Percentiles rank a stretch among this genome's conserved stretches.
These are phyloP conservation scores for Hybos culiciformis DNA, from an alignment of 2,888 invertebrate genomes.

Conservation along the genomic window DNA sequence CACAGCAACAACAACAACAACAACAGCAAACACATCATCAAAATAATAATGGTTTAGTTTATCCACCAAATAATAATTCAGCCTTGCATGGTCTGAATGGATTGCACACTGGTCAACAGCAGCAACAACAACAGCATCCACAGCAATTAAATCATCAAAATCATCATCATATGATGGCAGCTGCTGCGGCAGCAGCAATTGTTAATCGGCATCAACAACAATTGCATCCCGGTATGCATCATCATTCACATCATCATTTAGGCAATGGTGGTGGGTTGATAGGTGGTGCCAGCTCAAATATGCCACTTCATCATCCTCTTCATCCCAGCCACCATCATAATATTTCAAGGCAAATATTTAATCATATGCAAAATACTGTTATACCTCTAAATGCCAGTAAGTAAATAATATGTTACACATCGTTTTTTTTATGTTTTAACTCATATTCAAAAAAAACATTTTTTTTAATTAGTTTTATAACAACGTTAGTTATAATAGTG, in stretches of 20 bases:
- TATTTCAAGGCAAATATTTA: conserved; percentile 32
- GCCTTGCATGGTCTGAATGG: conserved; percentile 30
- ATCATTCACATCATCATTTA: conserved; percentile 17
- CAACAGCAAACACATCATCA: neutral
- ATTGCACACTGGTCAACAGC: conserved; percentile 3
- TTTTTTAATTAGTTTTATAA: neutral
- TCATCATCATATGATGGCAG: conserved; percentile 30
- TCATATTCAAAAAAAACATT: neutral
- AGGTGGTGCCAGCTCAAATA: conserved; percentile 36
- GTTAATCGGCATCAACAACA: conserved; percentile 23
- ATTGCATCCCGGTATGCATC: conserved; percentile 14
- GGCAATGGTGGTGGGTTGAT: conserved; percentile 22
- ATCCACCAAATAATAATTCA: conserved; percentile 35
- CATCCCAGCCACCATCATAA: conserved; percentile 2
- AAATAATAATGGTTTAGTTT: conserved; percentile 32
- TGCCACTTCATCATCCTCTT: conserved; percentile 21
- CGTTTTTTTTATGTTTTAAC: too few relatives aligned
- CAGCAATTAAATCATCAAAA: conserved; percentile 16
- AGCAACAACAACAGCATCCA: conserved; percentile 25
- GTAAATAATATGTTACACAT: too few relatives aligned
- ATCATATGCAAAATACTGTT: conserved; percentile 33
- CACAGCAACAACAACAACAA: conserved; percentile 17
- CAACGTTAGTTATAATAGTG: too few relatives aligned
- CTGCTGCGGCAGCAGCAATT: conserved; percentile 27
- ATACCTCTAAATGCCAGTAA: conserved; percentile 37